A percentile compares a stretch with the other conserved stretches of the same genome.
Conservation (phyloP, 1,140 invertebrate genomes). For the Calliphora vicina region DNA sequence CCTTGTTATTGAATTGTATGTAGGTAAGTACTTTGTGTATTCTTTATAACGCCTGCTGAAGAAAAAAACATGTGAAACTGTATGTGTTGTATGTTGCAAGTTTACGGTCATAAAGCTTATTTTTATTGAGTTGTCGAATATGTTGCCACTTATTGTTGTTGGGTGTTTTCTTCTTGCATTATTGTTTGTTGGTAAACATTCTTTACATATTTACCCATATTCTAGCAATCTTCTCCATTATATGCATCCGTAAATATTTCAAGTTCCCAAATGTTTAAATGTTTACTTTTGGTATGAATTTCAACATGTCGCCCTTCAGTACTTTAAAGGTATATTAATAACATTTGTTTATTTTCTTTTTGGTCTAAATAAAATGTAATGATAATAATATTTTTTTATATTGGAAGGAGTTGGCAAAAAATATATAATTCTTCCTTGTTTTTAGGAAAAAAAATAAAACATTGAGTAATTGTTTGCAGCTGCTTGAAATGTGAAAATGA, state of each 20-base stretch:
- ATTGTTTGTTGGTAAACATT: background rate
- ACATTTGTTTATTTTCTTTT: conserved; percentile 10
- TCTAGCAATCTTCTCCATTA: no score
- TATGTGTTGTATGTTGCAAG: conserved; percentile 22
- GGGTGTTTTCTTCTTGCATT: no score
- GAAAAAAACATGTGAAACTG: background rate
- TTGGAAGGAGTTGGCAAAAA: background rate
- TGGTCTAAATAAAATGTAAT: background rate
- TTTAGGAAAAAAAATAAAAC: background rate
- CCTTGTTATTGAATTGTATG: background rate
- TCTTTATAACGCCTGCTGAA: background rate
- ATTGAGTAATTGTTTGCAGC: conserved; percentile 59
- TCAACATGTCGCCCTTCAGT: no score
- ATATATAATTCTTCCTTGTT: background rate
- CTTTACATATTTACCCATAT: background rate
- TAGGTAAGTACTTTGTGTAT: background rate
- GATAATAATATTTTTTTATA: conserved; percentile 18
- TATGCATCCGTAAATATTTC: no score
- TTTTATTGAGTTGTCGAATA: conserved; percentile 62
- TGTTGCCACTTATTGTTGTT: background rate
- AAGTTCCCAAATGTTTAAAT: no score
- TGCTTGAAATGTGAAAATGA: conserved; percentile 56
- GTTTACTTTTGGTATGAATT: no score
- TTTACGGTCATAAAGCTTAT: conserved; percentile 60
- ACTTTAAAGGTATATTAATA: background rate